Base-by-base conservation (phyloP, 2,113 vertebrate genomes). In the Athene noctua region DNA sequence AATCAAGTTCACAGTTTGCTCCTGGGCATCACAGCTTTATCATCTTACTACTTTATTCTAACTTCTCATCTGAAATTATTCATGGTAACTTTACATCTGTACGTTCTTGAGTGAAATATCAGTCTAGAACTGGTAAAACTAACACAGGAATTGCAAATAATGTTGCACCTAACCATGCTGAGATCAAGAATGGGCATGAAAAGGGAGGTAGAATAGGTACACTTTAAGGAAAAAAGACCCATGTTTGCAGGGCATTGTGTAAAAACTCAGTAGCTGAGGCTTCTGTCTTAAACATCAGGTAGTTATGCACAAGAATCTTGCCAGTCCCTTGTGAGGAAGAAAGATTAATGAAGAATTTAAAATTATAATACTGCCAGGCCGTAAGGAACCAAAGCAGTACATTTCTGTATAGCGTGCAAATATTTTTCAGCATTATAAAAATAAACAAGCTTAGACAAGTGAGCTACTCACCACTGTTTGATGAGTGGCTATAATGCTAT, bases 381-480 rank as follows among this genome's bases (percentile, higher is more conserved):
- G 71, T 34, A 75, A 62, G 81, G 71, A 97, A 97, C 91, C 87
- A 90, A 92, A 88, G 89, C 91, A 82, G 80, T 62, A 22, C 84
- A 83, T 96, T 97, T 97, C 94, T 95, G 84, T 96, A 34, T 62
- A 91, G 91, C 84, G 90, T 85, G 94, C 95, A 97, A 95, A 97
- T 97, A 96, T 88, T 95, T 94, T 77, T 81, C 89, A 88, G 92
- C 81, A 90, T 95, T 90, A 95, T 90, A 95, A 97, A 96, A 97
- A 96, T 94, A 97, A 97, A 92, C 96, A 94, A 95, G 96, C 94
- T 96, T 96, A 93, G 93, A 96, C 96, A 97, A 96, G 95, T 92
- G 91, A 96, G 92, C 75, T 49, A 87, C 91, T 96, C 97, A 92
- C 79, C 87, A 42, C 46, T 44, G 62, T 74, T 92, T 96, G 93